Percentiles rank a stretch among this genome's conserved stretches.
Evolutionary conservation across 2,888 invertebrate species (phyloP).

Genomic region (Andrena flavipes): DNA sequence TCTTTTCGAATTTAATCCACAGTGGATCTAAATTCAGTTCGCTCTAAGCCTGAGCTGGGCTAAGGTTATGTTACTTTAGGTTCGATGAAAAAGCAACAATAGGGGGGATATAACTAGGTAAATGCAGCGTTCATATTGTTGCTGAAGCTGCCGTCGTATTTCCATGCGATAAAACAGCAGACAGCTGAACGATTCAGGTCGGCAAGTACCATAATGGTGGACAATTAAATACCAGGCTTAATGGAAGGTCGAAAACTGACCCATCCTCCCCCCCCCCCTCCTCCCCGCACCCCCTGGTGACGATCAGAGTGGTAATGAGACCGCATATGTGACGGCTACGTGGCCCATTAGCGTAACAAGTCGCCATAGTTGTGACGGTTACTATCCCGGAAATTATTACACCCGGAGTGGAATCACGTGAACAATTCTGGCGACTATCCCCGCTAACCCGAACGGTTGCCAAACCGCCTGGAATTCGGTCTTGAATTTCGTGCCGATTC

Average conservation of each 20-base stretch:
- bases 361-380: slow-evolving; percentile 55
- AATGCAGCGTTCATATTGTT: background rate
- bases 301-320: slow-evolving; percentile 53
- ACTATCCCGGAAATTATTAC: slow-evolving; percentile 55
- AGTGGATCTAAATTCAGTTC: no score
- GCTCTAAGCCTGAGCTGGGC: no score
- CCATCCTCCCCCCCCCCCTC: background rate
- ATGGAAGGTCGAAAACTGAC: slow-evolving; percentile 38
- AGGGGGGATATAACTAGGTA: background rate
- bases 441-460: slow-evolving; percentile 42
- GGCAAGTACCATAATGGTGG: background rate
- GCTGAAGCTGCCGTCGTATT: background rate
- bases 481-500: slow-evolving; percentile 28
- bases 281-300: background rate
- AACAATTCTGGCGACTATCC: slow-evolving; percentile 26
- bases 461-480: slow-evolving; percentile 45
- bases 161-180: background rate
- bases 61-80: no score
- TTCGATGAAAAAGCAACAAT: no score
- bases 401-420: slow-evolving; percentile 38
- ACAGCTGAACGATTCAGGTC: slow-evolving; percentile 9
- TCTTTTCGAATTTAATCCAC: no score
- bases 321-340: slow-evolving; percentile 39
- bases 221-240: slow-evolving; percentile 23
- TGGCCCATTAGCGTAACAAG: slow-evolving; percentile 59